A percentile compares a stretch with the other conserved stretches of the same genome.
Conservation (phyloP, 2,113 vertebrate genomes). For the Sylvia atricapilla region DNA sequence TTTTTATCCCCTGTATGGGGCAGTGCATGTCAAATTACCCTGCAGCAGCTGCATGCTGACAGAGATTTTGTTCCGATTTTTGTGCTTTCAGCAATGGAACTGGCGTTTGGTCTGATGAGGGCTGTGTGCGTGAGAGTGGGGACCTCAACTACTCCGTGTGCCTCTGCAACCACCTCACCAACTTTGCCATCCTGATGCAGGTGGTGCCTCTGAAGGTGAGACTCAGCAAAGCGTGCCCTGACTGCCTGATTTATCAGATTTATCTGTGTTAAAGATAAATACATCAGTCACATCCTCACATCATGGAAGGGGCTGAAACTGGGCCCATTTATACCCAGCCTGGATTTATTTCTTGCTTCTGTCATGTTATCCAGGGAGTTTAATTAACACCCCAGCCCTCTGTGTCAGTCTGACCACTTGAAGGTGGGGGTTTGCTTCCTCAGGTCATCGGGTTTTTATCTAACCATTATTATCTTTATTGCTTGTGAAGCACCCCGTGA, state of each 20-base stretch:
- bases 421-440: background rate
- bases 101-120: slow-evolving; percentile 88
- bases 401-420: background rate
- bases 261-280: background rate
- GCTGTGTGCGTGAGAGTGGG: slow-evolving; percentile 81
- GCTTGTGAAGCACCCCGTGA: background rate
- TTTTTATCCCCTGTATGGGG: background rate
- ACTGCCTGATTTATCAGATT: background rate
- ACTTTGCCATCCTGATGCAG: slow-evolving; percentile 98
- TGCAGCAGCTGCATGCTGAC: background rate
- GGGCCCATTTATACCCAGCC: background rate
- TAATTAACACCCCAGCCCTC: background rate
- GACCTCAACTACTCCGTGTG: slow-evolving; percentile 87
- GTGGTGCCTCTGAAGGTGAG: slow-evolving; percentile 93
- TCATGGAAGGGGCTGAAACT: background rate
- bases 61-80: background rate
- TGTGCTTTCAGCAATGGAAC: slow-evolving; percentile 74
- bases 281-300: background rate
- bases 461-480: background rate
- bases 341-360: background rate
- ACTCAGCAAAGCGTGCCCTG: background rate
- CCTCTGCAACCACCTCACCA: slow-evolving; percentile 93
- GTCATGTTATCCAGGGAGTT: background rate
- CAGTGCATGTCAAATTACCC: background rate
- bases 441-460: background rate